Conservation (phyloP, 2,113 vertebrate species). For the Ia io region DNA sequence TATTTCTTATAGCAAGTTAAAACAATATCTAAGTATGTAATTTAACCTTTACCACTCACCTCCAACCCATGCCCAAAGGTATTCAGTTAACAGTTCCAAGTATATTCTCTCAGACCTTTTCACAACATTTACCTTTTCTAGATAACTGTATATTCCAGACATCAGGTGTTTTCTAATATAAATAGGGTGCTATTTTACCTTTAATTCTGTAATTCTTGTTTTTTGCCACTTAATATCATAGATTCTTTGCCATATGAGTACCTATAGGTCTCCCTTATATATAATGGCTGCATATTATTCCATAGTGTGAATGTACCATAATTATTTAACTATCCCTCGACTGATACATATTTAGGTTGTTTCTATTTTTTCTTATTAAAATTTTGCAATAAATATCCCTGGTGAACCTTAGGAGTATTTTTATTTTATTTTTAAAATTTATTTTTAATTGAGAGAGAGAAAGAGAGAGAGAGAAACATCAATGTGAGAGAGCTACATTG, state of each 20-base stretch:
- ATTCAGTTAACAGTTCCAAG: neutral
- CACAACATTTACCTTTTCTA: neutral
- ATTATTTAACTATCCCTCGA: constrained; percentile 16
- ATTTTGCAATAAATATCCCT: constrained; percentile 4
- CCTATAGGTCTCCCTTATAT: neutral
- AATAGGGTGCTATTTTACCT: neutral
- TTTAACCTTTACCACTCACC: neutral
- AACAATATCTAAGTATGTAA: neutral
- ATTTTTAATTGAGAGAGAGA: no score
- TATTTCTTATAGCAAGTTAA: neutral
- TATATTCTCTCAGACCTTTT: neutral
- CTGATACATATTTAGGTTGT: constrained; percentile 3
- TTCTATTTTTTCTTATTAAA: constrained; percentile 38
- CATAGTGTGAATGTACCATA: neutral
- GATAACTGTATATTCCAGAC: neutral
- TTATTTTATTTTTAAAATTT: no score
- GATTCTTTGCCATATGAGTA: neutral
- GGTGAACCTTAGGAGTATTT: neutral
- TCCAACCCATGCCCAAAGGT: neutral
- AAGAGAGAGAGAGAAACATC: no score
- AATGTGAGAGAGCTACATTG: no score
- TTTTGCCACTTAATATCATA: neutral
- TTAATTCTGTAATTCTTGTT: neutral
- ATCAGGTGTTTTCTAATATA: neutral
- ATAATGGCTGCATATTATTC: neutral